phyloP scores from a whole-genome alignment of 2,797 vertebrate species.

The Cyprinella venusta region DNA sequence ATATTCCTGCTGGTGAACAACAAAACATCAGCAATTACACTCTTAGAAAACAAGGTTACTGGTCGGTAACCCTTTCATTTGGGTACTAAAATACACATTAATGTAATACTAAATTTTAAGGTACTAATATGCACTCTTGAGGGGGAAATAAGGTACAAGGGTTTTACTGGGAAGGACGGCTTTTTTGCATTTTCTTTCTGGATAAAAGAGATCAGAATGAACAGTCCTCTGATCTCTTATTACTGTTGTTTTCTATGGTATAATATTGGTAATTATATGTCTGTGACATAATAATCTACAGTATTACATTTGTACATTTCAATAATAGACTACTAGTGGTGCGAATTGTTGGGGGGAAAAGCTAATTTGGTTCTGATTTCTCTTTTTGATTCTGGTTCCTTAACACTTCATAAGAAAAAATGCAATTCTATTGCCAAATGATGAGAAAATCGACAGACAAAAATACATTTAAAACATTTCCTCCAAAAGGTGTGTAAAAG shows the following conservation, averaged over 20 bases:
- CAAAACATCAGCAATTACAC: neutral
- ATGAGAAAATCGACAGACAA: neutral
- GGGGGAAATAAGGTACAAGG: neutral
- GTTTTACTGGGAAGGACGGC: neutral
- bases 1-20: neutral
- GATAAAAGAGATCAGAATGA: neutral
- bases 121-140: neutral
- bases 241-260: neutral
- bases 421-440: neutral
- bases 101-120: neutral
- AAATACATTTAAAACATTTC: neutral
- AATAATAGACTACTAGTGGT: neutral
- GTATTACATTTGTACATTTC: neutral
- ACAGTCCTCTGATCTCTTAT: neutral
- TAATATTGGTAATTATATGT: neutral
- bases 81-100: neutral
- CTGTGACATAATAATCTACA: neutral
- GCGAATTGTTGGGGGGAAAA: neutral
- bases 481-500: neutral
- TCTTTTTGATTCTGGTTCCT: neutral
- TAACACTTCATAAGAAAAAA: neutral
- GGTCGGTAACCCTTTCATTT: neutral
- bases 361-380: neutral
- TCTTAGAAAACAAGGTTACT: neutral
- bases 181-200: neutral